These are phyloP conservation scores for Oppia nitens DNA, from an alignment of 1,140 invertebrate genomes.

Conservation along the genomic window DNA sequence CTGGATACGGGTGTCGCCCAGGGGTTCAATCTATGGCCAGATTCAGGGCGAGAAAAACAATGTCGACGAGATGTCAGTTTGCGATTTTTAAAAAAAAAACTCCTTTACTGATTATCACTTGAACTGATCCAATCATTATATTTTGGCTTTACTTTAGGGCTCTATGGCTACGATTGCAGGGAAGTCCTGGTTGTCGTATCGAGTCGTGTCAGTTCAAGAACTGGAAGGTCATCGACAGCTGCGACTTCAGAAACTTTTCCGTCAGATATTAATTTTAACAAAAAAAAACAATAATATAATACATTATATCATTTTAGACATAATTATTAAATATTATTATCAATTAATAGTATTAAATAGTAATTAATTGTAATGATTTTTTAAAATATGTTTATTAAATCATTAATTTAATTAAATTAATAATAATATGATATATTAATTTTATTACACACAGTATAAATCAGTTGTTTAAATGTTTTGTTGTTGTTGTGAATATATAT, in stretches of 20 bases:
- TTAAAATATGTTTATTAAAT: too few relatives aligned
- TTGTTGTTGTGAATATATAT: too few relatives aligned
- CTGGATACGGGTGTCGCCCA: constrained; percentile 80
- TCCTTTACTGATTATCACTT: background rate
- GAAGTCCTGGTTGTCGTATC: constrained; percentile 65
- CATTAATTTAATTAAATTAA: too few relatives aligned
- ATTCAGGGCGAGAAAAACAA: constrained; percentile 58
- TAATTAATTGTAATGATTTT: too few relatives aligned
- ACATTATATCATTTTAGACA: background rate
- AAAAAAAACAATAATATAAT: too few relatives aligned
- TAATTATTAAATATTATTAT: background rate
- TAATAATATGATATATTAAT: too few relatives aligned
- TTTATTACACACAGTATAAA: too few relatives aligned
- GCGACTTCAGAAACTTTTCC: constrained; percentile 58
- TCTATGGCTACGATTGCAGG: constrained; percentile 59
- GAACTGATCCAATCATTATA: background rate
- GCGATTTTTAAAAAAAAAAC: background rate
- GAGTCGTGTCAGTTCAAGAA: constrained; percentile 61
- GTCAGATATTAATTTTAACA: constrained; percentile 50
- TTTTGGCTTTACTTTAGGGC: constrained; percentile 41
- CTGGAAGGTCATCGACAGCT: constrained; percentile 53
- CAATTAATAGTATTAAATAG: too few relatives aligned
- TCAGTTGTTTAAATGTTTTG: too few relatives aligned
- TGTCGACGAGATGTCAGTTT: constrained; percentile 62
- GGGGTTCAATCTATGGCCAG: constrained; percentile 66